Conservation (phyloP, 1,140 invertebrate species). For the Ceratina japonica region DNA sequence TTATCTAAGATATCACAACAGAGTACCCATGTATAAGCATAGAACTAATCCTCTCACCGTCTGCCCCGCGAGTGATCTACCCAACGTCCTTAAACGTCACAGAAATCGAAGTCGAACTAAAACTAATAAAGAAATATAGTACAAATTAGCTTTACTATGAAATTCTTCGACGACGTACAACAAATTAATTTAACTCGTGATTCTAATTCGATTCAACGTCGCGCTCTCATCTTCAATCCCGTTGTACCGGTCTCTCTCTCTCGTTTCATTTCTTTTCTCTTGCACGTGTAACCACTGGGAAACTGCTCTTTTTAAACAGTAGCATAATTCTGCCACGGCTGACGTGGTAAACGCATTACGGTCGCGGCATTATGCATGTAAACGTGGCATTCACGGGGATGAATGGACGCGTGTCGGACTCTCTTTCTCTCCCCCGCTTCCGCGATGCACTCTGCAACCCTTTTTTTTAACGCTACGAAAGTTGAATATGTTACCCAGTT, state of each 20-base stretch:
- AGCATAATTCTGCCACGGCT: constrained; percentile 66
- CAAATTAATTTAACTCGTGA: no score
- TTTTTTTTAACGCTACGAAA: constrained; percentile 23
- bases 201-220: not conserved
- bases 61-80: no score
- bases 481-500: not conserved
- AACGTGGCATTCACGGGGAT: constrained; percentile 64
- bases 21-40: no score
- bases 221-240: constrained; percentile 30
- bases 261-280: constrained; percentile 23
- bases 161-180: no score
- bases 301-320: constrained; percentile 69
- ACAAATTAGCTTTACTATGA: no score
- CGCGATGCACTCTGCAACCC: not conserved
- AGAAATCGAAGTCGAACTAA: no score
- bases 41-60: no score
- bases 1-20: no score
- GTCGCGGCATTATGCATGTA: constrained; percentile 65
- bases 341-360: constrained; percentile 67
- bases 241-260: constrained; percentile 8
- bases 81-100: no score
- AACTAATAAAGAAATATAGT: no score
- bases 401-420: constrained; percentile 62
- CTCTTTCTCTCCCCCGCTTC: constrained; percentile 17
- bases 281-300: constrained; percentile 38